These are phyloP conservation scores for Neotoxoptera formosana DNA, from an alignment of 1,140 invertebrate species.

Conservation along the genomic window DNA sequence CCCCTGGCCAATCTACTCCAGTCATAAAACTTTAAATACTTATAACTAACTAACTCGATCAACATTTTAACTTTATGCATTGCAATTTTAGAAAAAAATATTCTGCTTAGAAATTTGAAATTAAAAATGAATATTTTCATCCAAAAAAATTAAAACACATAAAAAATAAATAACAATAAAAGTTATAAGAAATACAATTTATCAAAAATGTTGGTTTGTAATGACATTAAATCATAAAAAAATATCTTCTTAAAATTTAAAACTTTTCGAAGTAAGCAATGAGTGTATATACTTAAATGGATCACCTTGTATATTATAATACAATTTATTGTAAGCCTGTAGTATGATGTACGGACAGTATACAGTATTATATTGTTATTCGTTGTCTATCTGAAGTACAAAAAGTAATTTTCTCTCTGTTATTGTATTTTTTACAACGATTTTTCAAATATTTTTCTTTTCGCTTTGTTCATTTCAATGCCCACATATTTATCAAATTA, in stretches of 20 bases:
- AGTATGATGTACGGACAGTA: not conserved
- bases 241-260: not conserved
- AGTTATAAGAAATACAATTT: too few relatives aligned
- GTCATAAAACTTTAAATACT: too few relatives aligned
- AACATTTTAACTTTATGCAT: too few relatives aligned
- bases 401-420: slow-evolving; percentile 12
- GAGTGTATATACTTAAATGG: not conserved
- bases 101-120: too few relatives aligned
- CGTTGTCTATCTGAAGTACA: not conserved
- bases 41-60: too few relatives aligned
- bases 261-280: not conserved
- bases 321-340: not conserved
- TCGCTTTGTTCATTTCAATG: not conserved
- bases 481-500: not conserved
- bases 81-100: too few relatives aligned
- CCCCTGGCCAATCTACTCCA: too few relatives aligned
- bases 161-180: too few relatives aligned
- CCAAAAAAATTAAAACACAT: not conserved
- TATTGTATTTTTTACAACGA: slow-evolving; percentile 4
- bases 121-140: not conserved
- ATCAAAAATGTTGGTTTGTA: not conserved
- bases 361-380: not conserved
- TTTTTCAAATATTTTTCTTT: not conserved
- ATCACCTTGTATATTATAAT: not conserved
- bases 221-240: not conserved